Evolutionary conservation across 2,797 vertebrate species (phyloP).

Genomic region (Rhyacichthys aspro): DNA sequence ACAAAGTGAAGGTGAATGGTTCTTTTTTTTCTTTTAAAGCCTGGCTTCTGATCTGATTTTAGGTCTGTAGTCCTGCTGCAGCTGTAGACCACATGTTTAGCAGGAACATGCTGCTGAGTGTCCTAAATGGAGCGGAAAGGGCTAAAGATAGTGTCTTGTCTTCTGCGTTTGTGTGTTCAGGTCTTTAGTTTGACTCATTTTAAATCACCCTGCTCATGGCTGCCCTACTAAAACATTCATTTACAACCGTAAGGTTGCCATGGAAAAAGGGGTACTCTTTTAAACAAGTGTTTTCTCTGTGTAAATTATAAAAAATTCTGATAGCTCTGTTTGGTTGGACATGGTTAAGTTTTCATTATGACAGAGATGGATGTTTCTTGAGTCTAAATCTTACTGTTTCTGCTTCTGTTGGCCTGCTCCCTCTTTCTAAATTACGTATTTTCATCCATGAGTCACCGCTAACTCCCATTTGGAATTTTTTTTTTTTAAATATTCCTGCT

Average conservation of each 20-base stretch:
- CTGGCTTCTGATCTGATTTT: too few species aligned
- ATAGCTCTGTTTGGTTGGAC: conserved; percentile 60
- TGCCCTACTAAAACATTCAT: conserved; percentile 2
- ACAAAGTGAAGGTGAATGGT: conserved; percentile 5
- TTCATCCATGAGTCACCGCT: conserved; percentile 21
- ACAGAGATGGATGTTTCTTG: conserved; percentile 19
- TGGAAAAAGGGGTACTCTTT: conserved; percentile 18
- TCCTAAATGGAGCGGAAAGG: conserved; percentile 3
- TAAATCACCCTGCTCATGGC: conserved; percentile 9
- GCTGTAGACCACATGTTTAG: not conserved
- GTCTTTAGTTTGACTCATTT: conserved; percentile 7
- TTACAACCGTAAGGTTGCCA: not conserved
- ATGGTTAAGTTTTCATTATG: conserved; percentile 11
- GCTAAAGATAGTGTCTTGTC: conserved; percentile 7
- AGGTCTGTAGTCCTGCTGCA: conserved; percentile 1
- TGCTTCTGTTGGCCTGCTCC: conserved; percentile 21
- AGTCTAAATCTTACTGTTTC: conserved; percentile 9
- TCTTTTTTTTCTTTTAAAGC: not conserved
- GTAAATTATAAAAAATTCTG: conserved; percentile 53
- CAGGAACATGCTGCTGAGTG: conserved; percentile 31
- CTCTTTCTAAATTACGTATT: conserved; percentile 10
- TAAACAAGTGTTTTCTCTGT: not conserved
- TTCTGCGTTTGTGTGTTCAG: not conserved
- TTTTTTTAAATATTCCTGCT: conserved; percentile 44
- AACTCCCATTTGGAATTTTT: conserved; percentile 22